These are phyloP conservation scores for Phoebastria nigripes DNA, from an alignment of 2,797 vertebrate genomes.

Conservation along the genomic window DNA sequence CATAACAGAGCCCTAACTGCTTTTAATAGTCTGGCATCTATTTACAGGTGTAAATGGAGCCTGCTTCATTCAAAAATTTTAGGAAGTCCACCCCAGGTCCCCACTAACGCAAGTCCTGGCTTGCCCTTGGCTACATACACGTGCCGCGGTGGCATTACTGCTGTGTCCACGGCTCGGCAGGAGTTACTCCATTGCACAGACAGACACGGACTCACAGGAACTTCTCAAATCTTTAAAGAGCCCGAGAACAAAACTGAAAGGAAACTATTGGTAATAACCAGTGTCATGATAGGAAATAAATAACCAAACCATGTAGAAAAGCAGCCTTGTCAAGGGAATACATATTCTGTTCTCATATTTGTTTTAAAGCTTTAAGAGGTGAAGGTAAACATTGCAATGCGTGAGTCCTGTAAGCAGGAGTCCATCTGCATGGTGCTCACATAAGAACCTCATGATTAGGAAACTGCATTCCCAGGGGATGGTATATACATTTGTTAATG, in stretches of 20 bases:
- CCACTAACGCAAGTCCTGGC: neutral
- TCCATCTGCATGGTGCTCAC: neutral
- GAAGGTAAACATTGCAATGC: neutral
- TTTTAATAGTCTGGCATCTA: neutral
- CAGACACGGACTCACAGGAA: accelerated
- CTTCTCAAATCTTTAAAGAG: neutral
- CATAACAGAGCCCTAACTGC: neutral
- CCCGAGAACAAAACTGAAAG: neutral
- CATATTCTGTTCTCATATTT: neutral
- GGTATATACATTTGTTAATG: neutral
- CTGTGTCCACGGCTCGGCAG: neutral
- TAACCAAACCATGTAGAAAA: neutral
- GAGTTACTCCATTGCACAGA: neutral
- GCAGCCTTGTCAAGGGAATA: neutral
- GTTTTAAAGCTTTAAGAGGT: neutral
- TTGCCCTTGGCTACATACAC: neutral
- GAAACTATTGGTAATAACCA: neutral
- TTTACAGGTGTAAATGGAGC: neutral
- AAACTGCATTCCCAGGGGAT: neutral
- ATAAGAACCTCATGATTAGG: neutral
- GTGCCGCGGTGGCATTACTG: accelerated
- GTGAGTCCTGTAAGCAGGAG: neutral
- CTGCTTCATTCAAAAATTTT: neutral
- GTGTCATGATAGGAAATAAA: neutral
- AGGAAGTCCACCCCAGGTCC: neutral